These are phyloP conservation scores for Salvator merianae DNA, from an alignment of 2,113 vertebrate species.

Conservation along the genomic window DNA sequence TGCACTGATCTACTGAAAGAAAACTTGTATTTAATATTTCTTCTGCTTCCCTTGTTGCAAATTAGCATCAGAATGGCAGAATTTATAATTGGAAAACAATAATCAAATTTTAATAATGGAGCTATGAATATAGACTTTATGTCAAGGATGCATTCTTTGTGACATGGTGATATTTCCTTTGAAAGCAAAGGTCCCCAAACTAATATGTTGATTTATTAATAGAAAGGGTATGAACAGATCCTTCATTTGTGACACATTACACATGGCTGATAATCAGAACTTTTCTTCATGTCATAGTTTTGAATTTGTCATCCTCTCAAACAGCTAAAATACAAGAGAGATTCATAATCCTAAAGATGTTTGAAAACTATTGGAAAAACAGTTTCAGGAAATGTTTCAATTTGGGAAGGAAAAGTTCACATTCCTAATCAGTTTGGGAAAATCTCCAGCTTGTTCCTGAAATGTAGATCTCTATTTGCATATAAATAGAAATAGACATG, in stretches of 20 bases:
- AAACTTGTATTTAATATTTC: slow-evolving; percentile 65
- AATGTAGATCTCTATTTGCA: slow-evolving; percentile 49
- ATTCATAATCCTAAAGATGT: slow-evolving; percentile 53
- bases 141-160: slow-evolving; percentile 56
- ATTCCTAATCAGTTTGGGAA: slow-evolving; percentile 25
- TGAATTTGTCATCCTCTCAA: slow-evolving; percentile 9
- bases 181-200: slow-evolving; percentile 68
- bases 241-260: slow-evolving; percentile 27
- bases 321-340: slow-evolving; percentile 48
- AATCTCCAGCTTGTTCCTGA: slow-evolving; percentile 13
- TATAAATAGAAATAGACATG: slow-evolving; percentile 56
- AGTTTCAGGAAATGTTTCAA: slow-evolving; percentile 50
- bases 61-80: slow-evolving; percentile 65
- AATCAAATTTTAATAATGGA: slow-evolving; percentile 71
- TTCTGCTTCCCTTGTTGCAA: slow-evolving; percentile 51
- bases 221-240: slow-evolving; percentile 42
- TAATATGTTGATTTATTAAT: slow-evolving; percentile 62
- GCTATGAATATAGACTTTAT: slow-evolving; percentile 63
- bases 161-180: slow-evolving; percentile 71
- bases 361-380: slow-evolving; percentile 44
- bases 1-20: slow-evolving; percentile 56
- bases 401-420: slow-evolving; percentile 4
- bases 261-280: slow-evolving; percentile 32
- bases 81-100: slow-evolving; percentile 67
- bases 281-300: slow-evolving; percentile 28